Conservation (phyloP, 2,113 vertebrate species). For the Ciconia boyciana region DNA sequence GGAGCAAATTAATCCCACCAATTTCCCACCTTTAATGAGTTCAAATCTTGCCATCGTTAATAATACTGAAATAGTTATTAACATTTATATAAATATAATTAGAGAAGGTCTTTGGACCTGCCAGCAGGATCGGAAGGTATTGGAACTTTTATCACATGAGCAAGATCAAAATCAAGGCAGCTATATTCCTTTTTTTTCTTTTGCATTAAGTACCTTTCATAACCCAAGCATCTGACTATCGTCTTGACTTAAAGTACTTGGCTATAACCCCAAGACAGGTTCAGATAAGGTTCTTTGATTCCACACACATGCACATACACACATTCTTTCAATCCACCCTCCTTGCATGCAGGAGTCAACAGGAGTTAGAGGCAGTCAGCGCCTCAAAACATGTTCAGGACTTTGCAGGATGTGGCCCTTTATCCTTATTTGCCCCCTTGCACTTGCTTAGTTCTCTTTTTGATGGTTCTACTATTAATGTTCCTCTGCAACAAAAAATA, state of each 20-base stretch:
- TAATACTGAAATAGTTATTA: constrained; percentile 33
- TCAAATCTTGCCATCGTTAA: constrained; percentile 25
- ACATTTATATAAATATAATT: constrained; percentile 48
- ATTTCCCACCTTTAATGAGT: constrained; percentile 64
- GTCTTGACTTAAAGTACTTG: constrained; percentile 49
- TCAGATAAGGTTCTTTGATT: constrained; percentile 57
- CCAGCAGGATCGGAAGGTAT: constrained; percentile 17
- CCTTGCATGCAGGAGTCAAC: neutral
- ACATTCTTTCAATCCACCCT: neutral
- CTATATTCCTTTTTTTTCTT: neutral
- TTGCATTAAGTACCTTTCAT: constrained; percentile 40
- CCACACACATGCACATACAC: constrained; percentile 2
- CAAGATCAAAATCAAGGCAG: constrained; percentile 59
- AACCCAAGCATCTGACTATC: constrained; percentile 42
- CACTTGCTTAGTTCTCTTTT: neutral
- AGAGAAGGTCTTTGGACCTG: constrained; percentile 8
- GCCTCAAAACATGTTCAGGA: neutral
- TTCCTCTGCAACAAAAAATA: neutral
- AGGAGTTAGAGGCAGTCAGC: neutral
- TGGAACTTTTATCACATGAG: constrained; percentile 56
- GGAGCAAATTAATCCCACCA: constrained; percentile 40
- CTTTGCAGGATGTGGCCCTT: neutral
- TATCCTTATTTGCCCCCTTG: neutral
- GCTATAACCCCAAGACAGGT: constrained; percentile 20
- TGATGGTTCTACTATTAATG: neutral